Conservation (phyloP, 2,797 vertebrate species). For the Enteromius mattozi region DNA sequence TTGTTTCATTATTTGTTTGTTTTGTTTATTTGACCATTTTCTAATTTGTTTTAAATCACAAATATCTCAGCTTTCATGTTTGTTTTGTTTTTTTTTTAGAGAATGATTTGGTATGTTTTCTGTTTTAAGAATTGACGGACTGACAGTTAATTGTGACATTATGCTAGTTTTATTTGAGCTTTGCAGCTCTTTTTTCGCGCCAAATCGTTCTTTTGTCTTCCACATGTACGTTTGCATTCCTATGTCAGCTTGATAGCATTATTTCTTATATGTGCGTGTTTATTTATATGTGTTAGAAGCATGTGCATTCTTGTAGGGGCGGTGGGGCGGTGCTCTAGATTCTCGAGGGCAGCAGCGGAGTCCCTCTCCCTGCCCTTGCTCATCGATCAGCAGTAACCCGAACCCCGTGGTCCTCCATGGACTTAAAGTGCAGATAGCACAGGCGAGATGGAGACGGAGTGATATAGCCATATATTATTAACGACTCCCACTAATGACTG, state of each 20-base stretch:
- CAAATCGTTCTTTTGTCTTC: not conserved
- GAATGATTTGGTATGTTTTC: not conserved
- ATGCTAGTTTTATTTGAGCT: not conserved
- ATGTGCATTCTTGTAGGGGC: conserved; percentile 45
- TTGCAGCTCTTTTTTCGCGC: not conserved
- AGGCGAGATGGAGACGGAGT: conserved; percentile 67
- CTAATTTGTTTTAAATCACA: not conserved
- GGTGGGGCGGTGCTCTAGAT: conserved; percentile 12
- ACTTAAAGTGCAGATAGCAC: conserved; percentile 77
- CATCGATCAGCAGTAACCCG: conserved; percentile 79
- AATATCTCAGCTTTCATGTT: not conserved
- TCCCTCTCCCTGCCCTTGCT: conserved; percentile 57
- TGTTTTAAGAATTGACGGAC: not conserved
- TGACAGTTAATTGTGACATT: not conserved
- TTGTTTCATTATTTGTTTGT: not conserved
- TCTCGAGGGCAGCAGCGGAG: conserved; percentile 37
- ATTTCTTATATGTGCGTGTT: not conserved
- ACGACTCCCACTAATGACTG: conserved; percentile 81
- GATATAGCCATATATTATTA: conserved; percentile 81
- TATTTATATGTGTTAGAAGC: conserved; percentile 40
- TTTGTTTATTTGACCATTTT: not conserved
- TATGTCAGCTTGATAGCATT: not conserved
- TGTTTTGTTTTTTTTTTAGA: not conserved
- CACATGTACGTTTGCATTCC: not conserved
- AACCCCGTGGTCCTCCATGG: conserved; percentile 67